Conservation (phyloP, 2,797 vertebrate species). For the Betta splendens region DNA sequence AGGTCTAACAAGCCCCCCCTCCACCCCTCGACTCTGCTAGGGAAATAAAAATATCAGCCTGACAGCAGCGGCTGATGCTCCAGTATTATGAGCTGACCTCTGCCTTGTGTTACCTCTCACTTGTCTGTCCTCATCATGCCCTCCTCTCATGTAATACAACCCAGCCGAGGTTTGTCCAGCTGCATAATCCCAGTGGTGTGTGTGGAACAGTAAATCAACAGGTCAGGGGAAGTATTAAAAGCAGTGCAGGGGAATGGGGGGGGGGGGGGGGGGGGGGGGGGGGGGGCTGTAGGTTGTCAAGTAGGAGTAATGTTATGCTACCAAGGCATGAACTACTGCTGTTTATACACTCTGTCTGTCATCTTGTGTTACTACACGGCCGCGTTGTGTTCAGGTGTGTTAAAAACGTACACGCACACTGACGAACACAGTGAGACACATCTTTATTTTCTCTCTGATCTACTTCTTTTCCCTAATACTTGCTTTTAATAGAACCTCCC, state of each 20-base stretch:
- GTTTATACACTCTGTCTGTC: constrained; percentile 80
- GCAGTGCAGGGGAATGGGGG: constrained; percentile 8
- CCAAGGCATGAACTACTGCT: constrained; percentile 86
- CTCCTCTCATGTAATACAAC: constrained; percentile 45
- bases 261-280: constrained; percentile 2
- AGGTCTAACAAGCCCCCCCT: constrained; percentile 42
- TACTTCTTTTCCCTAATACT: constrained; percentile 64
- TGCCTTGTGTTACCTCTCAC: constrained; percentile 44
- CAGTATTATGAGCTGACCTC: constrained; percentile 37
- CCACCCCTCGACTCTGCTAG: constrained; percentile 1
- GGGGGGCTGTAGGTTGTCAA: constrained; percentile 73
- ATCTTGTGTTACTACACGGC: constrained; percentile 74
- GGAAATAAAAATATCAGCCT: constrained; percentile 56
- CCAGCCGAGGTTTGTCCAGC: constrained; percentile 66
- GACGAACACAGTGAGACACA: constrained; percentile 74
- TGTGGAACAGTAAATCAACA: constrained; percentile 75
- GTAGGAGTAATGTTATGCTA: constrained; percentile 75
- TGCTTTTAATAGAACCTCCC: constrained; percentile 73
- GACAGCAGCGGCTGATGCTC: constrained; percentile 35
- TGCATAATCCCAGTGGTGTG: constrained; percentile 63
- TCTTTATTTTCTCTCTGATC: constrained; percentile 58
- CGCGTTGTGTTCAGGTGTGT: constrained; percentile 2
- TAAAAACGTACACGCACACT: constrained; percentile 89
- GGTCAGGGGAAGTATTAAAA: constrained; percentile 70
- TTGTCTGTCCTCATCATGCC: constrained; percentile 28